Evolutionary conservation across 2,888 invertebrate species (phyloP).

Genomic region (Luperina nickerlii): DNA sequence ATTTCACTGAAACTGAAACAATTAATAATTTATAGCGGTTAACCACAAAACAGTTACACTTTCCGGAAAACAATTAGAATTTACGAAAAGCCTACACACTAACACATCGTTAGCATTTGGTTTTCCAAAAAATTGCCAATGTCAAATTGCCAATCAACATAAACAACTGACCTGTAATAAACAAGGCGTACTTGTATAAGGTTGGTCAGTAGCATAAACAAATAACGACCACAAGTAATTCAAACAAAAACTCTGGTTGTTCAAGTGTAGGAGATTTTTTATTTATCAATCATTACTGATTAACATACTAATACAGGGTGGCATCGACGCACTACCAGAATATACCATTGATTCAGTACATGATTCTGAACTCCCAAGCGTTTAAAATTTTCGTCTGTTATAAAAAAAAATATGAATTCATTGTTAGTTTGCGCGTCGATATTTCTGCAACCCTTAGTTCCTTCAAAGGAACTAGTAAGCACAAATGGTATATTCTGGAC

Average conservation of each 20-base stretch:
- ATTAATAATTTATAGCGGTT: accelerated
- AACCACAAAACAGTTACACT: background rate
- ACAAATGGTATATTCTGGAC: background rate
- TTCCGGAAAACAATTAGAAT: no score
- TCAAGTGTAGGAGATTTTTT: background rate
- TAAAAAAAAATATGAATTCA: background rate
- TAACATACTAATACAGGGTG: background rate
- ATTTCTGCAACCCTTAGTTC: background rate
- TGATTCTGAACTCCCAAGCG: background rate
- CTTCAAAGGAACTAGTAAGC: no score
- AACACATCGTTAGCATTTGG: background rate
- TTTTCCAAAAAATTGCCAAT: background rate
- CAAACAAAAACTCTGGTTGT: background rate
- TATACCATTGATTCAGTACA: background rate
- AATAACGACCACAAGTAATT: background rate
- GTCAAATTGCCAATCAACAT: background rate
- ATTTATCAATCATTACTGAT: background rate
- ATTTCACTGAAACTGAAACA: background rate
- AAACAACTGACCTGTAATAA: no score
- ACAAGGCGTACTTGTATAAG: no score
- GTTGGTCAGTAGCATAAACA: background rate
- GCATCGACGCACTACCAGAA: background rate
- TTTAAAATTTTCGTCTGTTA: no score
- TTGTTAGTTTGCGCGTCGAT: background rate
- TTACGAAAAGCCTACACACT: no score